Base-by-base conservation (phyloP, 2,888 invertebrate species). In the Pegoplata infirma region DNA sequence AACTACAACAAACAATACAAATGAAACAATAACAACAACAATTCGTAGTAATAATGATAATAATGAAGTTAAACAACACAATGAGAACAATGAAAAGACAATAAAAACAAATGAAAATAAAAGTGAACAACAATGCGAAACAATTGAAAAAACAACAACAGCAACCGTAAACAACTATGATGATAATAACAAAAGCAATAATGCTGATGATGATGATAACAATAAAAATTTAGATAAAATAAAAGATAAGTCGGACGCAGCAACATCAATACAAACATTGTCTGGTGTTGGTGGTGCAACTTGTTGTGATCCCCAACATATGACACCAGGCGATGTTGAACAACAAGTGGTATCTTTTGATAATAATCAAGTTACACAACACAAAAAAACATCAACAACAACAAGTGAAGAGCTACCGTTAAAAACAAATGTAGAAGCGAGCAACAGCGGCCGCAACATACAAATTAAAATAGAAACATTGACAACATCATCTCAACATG, bases 231-330 rank as follows among this genome's bases (percentile, higher is more conserved):
- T 40, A 36, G 53, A 63, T 63, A 71, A 61, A 58, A 82, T 83
- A 71, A 81, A 84, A 82, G 84, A 79, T 64, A 81, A 77, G 80
- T 80, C 23, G 80, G n/a, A n/a, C n/a, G 64, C 81, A 81, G 46
- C 80, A 77, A 53, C 80, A 79, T 53, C 44, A 17, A 3, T 36
- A 46, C 16, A 28, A 23, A 10, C 36, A 14, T 53, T 46, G 28
- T 17, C 72, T 55, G 36, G 36, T n/a, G n/a, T 32, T 32, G 36
- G 36, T 40, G 40, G 16, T 10, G 19, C 53, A 47, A 46, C 56
- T 51, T 36, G 77, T 74, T 36, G 76, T 77, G 49, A 79, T 64
- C 14, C n/a, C n/a, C 80, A 58, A 55, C 72, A 67, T 61, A 71
- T 80, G 80, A 51, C 75, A 76, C 53, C 71, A 68, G 58, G 74